phyloP scores from a whole-genome alignment of 2,888 invertebrate genomes.

The Chymomyza procnemis region DNA sequence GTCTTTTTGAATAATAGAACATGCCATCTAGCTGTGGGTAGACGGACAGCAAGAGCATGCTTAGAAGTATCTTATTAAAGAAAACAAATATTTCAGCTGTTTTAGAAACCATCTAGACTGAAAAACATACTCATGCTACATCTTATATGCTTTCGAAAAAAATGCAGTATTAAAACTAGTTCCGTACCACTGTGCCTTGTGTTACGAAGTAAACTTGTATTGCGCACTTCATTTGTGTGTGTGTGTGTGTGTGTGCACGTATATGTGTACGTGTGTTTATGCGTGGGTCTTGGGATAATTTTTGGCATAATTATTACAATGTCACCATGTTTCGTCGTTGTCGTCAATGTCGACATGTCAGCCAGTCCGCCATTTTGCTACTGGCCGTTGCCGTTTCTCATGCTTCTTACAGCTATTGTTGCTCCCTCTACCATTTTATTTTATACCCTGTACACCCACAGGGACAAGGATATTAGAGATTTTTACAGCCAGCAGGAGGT shows the following conservation, averaged over 20 bases:
- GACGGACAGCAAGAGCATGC: no score
- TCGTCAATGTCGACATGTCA: conserved; percentile 17
- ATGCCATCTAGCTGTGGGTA: no score
- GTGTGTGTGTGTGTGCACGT: conserved; percentile 21
- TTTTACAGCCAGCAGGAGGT: no score
- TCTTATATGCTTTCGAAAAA: no score
- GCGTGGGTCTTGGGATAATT: conserved; percentile 66
- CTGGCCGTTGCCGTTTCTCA: neutral
- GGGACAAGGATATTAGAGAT: no score
- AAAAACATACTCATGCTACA: no score
- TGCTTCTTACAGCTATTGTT: neutral
- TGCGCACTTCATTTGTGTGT: conserved; percentile 16
- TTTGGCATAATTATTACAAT: conserved; percentile 74
- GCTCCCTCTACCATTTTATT: neutral
- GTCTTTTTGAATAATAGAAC: no score
- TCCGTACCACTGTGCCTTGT: neutral
- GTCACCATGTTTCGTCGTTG: conserved; percentile 63
- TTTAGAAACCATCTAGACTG: no score
- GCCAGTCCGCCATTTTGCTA: conserved; percentile 14
- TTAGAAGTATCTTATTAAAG: no score
- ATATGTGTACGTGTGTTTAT: neutral
- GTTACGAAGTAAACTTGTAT: neutral
- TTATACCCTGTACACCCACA: no score
- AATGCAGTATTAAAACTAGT: neutral
- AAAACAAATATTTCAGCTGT: no score